These are phyloP conservation scores for Bhutanitis thaidina DNA, from an alignment of 2,888 invertebrate genomes.

Conservation along the genomic window DNA sequence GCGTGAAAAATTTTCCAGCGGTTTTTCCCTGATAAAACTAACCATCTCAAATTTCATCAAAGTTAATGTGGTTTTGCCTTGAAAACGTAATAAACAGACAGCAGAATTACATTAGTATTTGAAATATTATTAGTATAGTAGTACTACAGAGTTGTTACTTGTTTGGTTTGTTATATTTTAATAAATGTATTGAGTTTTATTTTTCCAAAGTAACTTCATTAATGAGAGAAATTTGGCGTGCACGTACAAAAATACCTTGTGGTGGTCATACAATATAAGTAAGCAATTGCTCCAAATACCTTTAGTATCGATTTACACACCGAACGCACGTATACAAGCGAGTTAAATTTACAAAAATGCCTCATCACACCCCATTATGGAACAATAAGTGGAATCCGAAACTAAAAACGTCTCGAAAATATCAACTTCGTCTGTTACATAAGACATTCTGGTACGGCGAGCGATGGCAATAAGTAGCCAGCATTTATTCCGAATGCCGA, in stretches of 20 bases:
- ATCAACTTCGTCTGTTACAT: conserved; percentile 32
- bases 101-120: too few relatives aligned
- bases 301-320: conserved; percentile 10
- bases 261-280: conserved; percentile 1
- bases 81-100: too few relatives aligned
- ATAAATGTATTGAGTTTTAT: too few relatives aligned
- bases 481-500: conserved; percentile 52
- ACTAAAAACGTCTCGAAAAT: conserved; percentile 37
- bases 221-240: not conserved
- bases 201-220: conserved; percentile 5
- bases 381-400: conserved; percentile 44
- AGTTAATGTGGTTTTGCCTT: too few relatives aligned
- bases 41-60: too few relatives aligned
- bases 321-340: conserved; percentile 10
- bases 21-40: too few relatives aligned
- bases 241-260: conserved; percentile 5
- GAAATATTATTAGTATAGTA: too few relatives aligned
- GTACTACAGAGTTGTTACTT: too few relatives aligned
- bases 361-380: conserved; percentile 55
- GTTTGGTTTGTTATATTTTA: too few relatives aligned
- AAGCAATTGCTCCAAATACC: conserved; percentile 17
- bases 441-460: conserved; percentile 40
- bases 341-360: conserved; percentile 44
- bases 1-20: too few relatives aligned
- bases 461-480: conserved; percentile 42